A percentile compares a stretch with the other conserved stretches of the same genome.
Conservation (phyloP, 2,797 vertebrate species). For the Cynopterus sphinx region DNA sequence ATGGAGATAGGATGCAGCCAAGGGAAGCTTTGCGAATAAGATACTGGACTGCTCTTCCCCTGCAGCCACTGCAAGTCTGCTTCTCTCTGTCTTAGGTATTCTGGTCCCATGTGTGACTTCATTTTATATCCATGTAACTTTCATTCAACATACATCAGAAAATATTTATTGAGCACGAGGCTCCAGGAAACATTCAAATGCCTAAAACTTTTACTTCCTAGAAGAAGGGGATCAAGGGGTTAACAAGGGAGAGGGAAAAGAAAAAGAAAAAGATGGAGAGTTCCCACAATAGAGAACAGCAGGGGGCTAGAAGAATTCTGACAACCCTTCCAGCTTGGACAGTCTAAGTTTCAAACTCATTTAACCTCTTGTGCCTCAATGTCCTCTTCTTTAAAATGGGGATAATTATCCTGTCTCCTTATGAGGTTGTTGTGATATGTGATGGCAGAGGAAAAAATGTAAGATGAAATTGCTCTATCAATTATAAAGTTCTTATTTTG, state of each 20-base stretch:
- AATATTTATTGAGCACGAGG: neutral
- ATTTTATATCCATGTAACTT: neutral
- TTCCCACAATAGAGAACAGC: fast-evolving
- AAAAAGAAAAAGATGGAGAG: neutral
- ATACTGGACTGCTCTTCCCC: fast-evolving
- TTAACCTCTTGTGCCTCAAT: neutral
- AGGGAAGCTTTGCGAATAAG: neutral
- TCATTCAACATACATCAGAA: neutral
- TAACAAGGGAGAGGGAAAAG: neutral
- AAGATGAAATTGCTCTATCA: neutral
- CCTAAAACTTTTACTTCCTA: neutral
- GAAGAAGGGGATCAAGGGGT: neutral
- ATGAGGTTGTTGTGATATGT: neutral
- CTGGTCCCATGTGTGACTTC: too few species aligned
- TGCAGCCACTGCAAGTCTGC: neutral
- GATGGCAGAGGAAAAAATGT: neutral
- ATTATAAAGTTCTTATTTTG: neutral
- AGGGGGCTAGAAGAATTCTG: neutral
- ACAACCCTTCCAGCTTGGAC: neutral
- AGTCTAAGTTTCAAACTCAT: neutral
- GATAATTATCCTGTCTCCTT: neutral
- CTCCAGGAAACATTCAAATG: neutral
- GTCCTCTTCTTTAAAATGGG: neutral
- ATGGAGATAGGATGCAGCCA: neutral
- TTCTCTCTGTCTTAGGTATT: neutral